These are phyloP conservation scores for Rhinoderma darwinii DNA, from an alignment of 2,113 vertebrate genomes.

Conservation along the genomic window DNA sequence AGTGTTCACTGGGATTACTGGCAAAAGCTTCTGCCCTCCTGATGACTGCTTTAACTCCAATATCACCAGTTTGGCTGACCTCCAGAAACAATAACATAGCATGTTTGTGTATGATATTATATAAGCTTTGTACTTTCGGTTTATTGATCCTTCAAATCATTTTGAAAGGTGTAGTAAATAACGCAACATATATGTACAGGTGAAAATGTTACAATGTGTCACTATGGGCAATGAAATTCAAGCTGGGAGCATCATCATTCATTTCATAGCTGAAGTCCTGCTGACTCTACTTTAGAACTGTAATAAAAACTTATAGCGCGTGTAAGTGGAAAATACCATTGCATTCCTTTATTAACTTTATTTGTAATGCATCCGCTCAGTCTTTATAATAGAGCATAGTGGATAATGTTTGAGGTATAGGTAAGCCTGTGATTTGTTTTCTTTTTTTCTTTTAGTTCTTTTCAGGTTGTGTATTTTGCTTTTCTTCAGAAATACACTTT, in stretches of 20 bases:
- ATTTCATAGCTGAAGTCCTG: background rate
- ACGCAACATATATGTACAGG: background rate
- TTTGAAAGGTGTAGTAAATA: background rate
- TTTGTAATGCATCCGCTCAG: background rate
- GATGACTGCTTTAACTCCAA: background rate
- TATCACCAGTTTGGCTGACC: background rate
- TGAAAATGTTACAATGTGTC: background rate
- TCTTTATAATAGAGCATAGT: background rate
- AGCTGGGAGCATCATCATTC: background rate
- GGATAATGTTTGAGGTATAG: background rate
- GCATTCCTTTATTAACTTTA: constrained; percentile 35
- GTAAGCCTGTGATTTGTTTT: background rate
- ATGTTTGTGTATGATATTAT: background rate
- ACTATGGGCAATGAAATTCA: background rate
- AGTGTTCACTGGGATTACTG: background rate
- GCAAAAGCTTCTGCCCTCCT: background rate
- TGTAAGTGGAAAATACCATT: constrained; percentile 24
- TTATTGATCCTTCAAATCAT: background rate
- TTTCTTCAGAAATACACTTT: background rate
- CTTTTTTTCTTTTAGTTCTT: background rate
- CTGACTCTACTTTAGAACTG: constrained; percentile 4
- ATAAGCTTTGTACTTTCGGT: background rate
- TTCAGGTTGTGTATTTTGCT: background rate
- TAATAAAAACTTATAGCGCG: constrained; percentile 16
- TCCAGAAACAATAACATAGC: background rate